Conservation (phyloP, 1,140 invertebrate species). For the Tenebrio molitor region DNA sequence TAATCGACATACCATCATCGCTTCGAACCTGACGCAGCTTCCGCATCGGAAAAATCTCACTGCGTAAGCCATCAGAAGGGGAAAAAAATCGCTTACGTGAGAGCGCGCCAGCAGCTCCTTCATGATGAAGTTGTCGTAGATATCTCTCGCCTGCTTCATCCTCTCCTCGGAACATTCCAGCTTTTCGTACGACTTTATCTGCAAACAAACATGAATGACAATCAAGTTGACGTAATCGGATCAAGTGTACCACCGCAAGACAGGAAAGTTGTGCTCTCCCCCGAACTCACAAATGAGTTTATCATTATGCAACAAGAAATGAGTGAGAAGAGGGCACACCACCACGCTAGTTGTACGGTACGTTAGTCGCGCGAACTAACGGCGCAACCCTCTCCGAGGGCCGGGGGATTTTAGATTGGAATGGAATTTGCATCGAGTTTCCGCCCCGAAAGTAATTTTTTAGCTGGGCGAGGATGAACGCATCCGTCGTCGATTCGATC, state of each 20-base stretch:
- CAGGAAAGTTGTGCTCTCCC: slow-evolving; percentile 1
- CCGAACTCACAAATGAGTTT: slow-evolving; percentile 15
- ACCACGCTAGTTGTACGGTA: slow-evolving; percentile 5
- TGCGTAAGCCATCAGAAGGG: background rate
- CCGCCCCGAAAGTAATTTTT: slow-evolving; percentile 21
- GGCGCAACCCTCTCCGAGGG: background rate
- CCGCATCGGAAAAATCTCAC: too few species aligned
- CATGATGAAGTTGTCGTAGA: slow-evolving; percentile 99
- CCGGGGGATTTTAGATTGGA: slow-evolving; percentile 29
- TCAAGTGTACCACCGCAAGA: slow-evolving; percentile 19
- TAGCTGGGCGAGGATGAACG: background rate
- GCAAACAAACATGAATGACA: slow-evolving; percentile 64
- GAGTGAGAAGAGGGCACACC: too few species aligned
- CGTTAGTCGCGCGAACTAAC: slow-evolving; percentile 1
- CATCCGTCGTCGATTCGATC: background rate
- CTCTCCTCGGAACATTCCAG: slow-evolving; percentile 97
- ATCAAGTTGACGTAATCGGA: slow-evolving; percentile 19
- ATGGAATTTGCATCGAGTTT: slow-evolving; percentile 16
- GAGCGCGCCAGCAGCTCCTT: slow-evolving; percentile 98
- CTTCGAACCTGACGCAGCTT: too few species aligned
- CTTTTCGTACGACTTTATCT: slow-evolving; percentile 99
- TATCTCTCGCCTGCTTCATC: slow-evolving; percentile 93
- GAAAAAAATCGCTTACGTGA: slow-evolving; percentile 82
- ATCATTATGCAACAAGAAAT: slow-evolving; percentile 12
- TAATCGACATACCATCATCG: too few species aligned